These are phyloP conservation scores for Tipula lateralis DNA, from an alignment of 2,888 invertebrate genomes.

Conservation along the genomic window DNA sequence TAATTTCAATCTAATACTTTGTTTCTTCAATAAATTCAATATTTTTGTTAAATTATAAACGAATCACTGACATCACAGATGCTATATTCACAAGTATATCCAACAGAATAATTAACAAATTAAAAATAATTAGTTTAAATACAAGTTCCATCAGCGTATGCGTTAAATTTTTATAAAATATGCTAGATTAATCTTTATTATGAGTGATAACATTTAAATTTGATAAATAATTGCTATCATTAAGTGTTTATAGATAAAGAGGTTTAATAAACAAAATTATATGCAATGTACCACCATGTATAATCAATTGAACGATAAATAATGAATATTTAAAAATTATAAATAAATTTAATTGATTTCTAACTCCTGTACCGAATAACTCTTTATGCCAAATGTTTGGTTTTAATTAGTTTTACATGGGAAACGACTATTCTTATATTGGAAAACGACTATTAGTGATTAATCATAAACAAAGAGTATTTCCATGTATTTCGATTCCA, in stretches of 20 bases:
- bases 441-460: not conserved
- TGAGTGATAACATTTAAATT: not conserved
- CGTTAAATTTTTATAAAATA: not conserved
- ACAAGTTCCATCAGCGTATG: not conserved
- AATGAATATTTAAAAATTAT: not conserved
- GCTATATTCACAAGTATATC: not conserved
- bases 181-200: not conserved
- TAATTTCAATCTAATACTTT: not conserved
- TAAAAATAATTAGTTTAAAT: not conserved
- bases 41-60: not conserved
- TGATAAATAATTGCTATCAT: not conserved
- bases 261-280: not conserved
- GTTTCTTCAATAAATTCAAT: not conserved
- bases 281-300: not conserved
- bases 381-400: not conserved
- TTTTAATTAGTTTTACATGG: not conserved
- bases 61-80: not conserved
- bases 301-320: not conserved
- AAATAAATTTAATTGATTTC: not conserved
- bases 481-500: not conserved
- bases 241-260: not conserved
- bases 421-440: not conserved
- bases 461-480: not conserved
- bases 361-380: not conserved
- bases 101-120: not conserved